These are phyloP conservation scores for Mactromeris polynyma DNA, from an alignment of 2,888 invertebrate species.

Conservation along the genomic window DNA sequence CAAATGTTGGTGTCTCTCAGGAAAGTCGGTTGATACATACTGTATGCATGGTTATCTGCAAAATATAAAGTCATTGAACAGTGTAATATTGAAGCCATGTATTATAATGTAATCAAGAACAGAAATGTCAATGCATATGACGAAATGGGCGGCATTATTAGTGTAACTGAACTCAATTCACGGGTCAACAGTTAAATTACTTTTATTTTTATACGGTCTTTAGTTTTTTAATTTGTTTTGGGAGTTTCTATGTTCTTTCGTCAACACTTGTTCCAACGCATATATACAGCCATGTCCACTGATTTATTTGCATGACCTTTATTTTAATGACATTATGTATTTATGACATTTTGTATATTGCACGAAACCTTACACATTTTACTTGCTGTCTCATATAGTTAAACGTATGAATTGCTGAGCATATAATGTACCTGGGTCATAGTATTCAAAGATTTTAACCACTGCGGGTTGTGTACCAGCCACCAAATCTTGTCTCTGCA, in stretches of 20 bases:
- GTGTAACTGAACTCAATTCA: no score
- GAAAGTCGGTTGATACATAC: conserved; percentile 10
- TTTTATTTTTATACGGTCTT: no score
- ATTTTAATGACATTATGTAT: not conserved
- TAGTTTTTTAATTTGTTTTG: no score
- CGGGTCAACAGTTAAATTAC: no score
- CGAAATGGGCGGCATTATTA: no score
- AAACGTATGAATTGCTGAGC: not conserved
- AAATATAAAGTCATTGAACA: not conserved
- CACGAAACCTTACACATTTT: not conserved
- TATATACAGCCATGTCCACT: no score
- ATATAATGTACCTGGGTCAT: conserved; percentile 69
- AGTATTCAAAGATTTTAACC: conserved; percentile 76
- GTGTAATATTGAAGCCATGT: not conserved
- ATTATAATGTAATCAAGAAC: no score
- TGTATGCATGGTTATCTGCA: conserved; percentile 25
- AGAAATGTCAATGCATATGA: no score
- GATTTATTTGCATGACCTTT: no score
- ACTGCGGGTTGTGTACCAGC: conserved; percentile 73
- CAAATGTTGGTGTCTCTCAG: conserved; percentile 17
- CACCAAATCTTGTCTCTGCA: conserved; percentile 68
- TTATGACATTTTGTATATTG: not conserved
- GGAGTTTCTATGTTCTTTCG: no score
- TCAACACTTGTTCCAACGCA: no score
- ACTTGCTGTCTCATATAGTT: not conserved